These are phyloP conservation scores for Mamestra configurata DNA, from an alignment of 1,140 invertebrate genomes.

Conservation along the genomic window DNA sequence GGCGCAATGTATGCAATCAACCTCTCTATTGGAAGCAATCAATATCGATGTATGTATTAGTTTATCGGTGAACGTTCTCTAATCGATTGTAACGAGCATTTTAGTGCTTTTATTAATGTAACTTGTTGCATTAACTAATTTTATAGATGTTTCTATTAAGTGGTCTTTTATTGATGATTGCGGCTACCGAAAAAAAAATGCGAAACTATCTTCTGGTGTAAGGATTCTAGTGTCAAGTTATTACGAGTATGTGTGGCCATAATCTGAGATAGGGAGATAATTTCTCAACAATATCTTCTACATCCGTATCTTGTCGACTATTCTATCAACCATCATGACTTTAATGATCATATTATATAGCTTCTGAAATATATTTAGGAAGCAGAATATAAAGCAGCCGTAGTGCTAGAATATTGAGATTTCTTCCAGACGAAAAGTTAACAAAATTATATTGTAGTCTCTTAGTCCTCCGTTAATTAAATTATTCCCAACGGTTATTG, in stretches of 20 bases:
- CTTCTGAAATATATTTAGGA: too few relatives aligned
- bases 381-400: too few relatives aligned
- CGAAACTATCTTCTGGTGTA: not conserved
- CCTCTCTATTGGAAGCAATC: constrained; percentile 41
- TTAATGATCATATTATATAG: not conserved
- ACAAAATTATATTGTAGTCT: not conserved
- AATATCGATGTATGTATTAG: constrained; percentile 38
- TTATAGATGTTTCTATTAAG: constrained; percentile 7
- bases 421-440: not conserved
- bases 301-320: not conserved
- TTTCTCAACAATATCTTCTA: too few relatives aligned
- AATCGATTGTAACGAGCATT: constrained; percentile 39
- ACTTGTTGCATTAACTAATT: constrained; percentile 5
- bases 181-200: not conserved
- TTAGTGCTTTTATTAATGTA: not conserved
- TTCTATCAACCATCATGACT: not conserved
- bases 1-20: constrained; percentile 36
- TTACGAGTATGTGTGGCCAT: not conserved
- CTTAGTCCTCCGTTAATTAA: not conserved
- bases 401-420: not conserved
- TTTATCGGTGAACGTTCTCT: constrained; percentile 36
- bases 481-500: not conserved
- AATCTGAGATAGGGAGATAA: too few relatives aligned
- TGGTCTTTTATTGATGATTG: not conserved
- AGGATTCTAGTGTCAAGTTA: not conserved